A percentile compares a stretch with the other conserved stretches of the same genome.
Evolutionary conservation across 2,113 vertebrate species (phyloP).

Genomic region (Egretta garzetta): DNA sequence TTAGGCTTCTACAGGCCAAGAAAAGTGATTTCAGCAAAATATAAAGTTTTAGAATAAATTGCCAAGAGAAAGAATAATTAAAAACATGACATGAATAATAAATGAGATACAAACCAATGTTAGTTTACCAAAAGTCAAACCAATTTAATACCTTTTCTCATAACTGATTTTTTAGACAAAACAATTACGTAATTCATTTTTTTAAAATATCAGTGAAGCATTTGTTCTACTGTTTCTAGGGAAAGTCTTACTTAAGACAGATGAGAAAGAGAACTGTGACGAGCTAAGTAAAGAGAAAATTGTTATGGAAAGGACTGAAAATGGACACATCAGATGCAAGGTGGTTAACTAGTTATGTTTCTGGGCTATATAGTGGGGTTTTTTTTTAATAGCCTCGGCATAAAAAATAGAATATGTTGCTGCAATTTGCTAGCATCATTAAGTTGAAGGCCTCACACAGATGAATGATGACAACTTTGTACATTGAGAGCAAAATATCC

Average conservation of each 20-base stretch:
- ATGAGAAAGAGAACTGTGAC: background rate
- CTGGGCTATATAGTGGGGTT: accelerated
- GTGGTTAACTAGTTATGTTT: background rate
- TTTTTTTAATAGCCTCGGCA: background rate
- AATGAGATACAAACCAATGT: background rate
- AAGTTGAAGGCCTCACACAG: background rate
- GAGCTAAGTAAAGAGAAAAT: background rate
- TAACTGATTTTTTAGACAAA: background rate
- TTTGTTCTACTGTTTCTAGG: background rate
- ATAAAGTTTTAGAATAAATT: background rate
- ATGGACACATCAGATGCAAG: background rate
- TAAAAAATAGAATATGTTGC: background rate
- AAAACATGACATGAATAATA: background rate
- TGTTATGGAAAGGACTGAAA: background rate
- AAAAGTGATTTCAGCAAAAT: background rate
- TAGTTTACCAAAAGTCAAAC: background rate
- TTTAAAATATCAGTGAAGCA: background rate
- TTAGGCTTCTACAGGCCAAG: background rate
- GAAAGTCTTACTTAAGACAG: background rate
- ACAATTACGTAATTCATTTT: background rate
- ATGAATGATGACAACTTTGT: background rate
- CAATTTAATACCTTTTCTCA: background rate
- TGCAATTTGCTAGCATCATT: background rate
- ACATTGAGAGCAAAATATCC: background rate
- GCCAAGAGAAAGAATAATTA: background rate